Percentiles rank a stretch among this genome's conserved stretches.
phyloP scores from a whole-genome alignment of 2,113 vertebrate species.

The Syrmaticus mikado region DNA sequence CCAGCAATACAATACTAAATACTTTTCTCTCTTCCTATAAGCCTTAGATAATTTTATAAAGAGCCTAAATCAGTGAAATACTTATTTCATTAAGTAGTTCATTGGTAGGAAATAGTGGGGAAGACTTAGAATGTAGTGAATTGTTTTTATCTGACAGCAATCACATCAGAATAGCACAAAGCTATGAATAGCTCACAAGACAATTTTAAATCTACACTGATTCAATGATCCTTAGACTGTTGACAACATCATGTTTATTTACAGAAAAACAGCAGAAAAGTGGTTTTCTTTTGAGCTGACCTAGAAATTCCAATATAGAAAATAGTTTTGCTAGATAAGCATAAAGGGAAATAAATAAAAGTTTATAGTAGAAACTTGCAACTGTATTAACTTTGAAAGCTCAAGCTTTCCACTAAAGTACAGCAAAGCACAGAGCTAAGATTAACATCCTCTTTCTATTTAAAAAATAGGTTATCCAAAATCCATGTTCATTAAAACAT shows the following conservation, averaged over 20 bases:
- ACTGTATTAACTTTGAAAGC: neutral
- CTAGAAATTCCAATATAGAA: slow-evolving; percentile 12
- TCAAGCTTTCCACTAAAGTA: neutral
- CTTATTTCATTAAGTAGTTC: neutral
- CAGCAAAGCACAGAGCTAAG: neutral
- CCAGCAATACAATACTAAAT: neutral
- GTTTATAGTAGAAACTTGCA: neutral
- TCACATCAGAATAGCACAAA: neutral
- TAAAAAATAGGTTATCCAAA: neutral
- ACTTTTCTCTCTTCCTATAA: neutral
- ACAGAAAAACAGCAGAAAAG: neutral
- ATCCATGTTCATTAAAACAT: neutral
- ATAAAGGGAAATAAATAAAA: neutral
- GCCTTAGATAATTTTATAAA: neutral
- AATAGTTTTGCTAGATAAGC: slow-evolving; percentile 4
- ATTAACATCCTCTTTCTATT: neutral
- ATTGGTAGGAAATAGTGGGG: neutral
- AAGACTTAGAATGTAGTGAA: neutral
- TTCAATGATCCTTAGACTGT: slow-evolving; percentile 26
- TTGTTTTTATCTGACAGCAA: slow-evolving; percentile 39
- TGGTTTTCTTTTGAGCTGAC: neutral
- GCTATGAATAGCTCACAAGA: slow-evolving; percentile 15
- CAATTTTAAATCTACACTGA: neutral
- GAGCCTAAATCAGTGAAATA: neutral
- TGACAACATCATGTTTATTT: slow-evolving; percentile 29